A percentile compares a stretch with the other conserved stretches of the same genome.
Evolutionary conservation across 2,888 invertebrate genomes (phyloP).

Genomic region (Troides aeacus): DNA sequence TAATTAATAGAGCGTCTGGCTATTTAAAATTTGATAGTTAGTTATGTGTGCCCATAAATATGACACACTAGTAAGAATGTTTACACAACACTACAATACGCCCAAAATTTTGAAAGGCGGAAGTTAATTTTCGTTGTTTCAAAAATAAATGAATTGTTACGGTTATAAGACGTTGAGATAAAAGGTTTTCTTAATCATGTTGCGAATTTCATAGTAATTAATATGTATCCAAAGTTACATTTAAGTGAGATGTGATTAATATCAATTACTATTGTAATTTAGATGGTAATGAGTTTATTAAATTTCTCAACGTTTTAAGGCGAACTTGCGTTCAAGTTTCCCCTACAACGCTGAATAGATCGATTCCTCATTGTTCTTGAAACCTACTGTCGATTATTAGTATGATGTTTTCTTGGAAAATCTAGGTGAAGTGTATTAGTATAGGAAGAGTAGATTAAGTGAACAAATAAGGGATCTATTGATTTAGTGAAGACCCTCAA

Average conservation of each 20-base stretch:
- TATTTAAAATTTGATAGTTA: too few species aligned
- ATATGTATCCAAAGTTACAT: not conserved
- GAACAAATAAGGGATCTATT: slow-evolving; percentile 1
- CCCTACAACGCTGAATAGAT: not conserved
- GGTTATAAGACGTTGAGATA: too few species aligned
- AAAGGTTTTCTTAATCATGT: too few species aligned
- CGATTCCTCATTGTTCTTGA: not conserved
- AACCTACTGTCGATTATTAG: not conserved
- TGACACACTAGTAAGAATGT: too few species aligned
- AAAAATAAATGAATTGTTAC: too few species aligned
- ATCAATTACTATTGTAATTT: not conserved
- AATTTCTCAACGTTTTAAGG: not conserved
- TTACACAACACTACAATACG: too few species aligned
- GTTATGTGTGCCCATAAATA: too few species aligned
- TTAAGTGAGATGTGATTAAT: not conserved
- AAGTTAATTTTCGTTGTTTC: too few species aligned
- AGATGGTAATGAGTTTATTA: not conserved
- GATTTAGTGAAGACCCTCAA: not conserved
- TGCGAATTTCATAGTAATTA: too few species aligned
- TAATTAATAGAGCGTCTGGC: too few species aligned
- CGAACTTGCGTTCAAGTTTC: not conserved
- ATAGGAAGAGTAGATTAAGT: not conserved
- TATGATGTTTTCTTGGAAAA: not conserved
- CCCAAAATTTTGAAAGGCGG: too few species aligned
- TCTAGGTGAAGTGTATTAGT: not conserved